These are phyloP conservation scores for Bibio marci DNA, from an alignment of 2,888 invertebrate genomes.

Conservation along the genomic window DNA sequence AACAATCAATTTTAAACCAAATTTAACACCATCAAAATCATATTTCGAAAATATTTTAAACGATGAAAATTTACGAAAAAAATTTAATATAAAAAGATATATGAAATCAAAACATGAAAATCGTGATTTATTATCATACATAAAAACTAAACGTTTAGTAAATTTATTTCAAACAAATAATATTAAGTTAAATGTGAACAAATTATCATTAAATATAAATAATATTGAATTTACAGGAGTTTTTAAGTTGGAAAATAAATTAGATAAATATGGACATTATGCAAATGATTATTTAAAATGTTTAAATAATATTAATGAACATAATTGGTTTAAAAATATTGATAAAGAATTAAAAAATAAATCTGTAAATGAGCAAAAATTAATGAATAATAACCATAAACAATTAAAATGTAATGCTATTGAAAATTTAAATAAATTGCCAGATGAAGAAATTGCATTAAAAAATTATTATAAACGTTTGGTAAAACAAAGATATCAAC, in stretches of 20 bases:
- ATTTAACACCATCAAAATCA: conserved; percentile 19
- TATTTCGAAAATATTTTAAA: conserved; percentile 19
- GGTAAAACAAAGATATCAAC: too few relatives aligned
- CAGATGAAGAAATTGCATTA: too few relatives aligned
- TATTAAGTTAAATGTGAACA: conserved; percentile 12
- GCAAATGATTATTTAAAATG: neutral
- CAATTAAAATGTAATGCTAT: too few relatives aligned
- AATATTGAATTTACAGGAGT: conserved; percentile 16
- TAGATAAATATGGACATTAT: neutral
- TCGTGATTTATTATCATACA: conserved; percentile 16
- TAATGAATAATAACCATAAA: neutral
- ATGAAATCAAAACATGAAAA: conserved; percentile 19
- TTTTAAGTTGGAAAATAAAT: neutral
- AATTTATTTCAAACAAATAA: conserved; percentile 12
- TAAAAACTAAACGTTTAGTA: conserved; percentile 14
- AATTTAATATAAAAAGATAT: conserved; percentile 16
- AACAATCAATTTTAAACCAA: conserved; percentile 7
- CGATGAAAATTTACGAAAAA: neutral
- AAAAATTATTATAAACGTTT: too few relatives aligned
- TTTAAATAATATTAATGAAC: neutral
- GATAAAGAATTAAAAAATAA: too few relatives aligned
- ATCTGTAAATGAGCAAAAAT: neutral
- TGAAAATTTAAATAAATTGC: too few relatives aligned
- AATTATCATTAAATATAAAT: conserved; percentile 9
- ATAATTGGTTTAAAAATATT: conserved; percentile 7